These are phyloP conservation scores for Gambelia wislizenii DNA, from an alignment of 2,797 vertebrate genomes.

Conservation along the genomic window DNA sequence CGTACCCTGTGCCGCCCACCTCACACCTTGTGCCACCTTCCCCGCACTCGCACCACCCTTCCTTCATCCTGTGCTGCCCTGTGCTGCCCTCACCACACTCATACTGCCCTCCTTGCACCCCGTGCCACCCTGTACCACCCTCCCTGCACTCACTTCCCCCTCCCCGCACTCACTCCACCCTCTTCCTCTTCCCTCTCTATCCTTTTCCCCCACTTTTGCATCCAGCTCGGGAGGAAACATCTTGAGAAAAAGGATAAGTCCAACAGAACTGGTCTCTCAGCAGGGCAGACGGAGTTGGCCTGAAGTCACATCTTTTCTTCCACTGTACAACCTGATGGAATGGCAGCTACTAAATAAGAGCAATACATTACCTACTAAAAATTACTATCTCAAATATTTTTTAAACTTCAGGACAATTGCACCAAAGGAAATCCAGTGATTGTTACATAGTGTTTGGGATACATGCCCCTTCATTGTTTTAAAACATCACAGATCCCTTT, in stretches of 20 bases:
- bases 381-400: background rate
- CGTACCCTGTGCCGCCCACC: no score
- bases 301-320: background rate
- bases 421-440: background rate
- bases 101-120: no score
- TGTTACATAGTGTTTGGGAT: background rate
- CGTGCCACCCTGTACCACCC: no score
- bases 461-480: background rate
- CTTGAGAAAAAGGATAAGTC: background rate
- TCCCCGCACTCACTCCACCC: no score
- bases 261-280: background rate
- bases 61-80: no score
- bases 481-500: background rate
- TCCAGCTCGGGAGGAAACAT: background rate
- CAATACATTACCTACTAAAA: background rate
- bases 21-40: no score
- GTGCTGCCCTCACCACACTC: no score
- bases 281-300: background rate
- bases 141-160: no score
- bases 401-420: background rate
- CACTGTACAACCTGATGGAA: background rate
- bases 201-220: no score
- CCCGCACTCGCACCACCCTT: no score
- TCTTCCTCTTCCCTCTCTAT: no score
- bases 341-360: background rate